phyloP scores from a whole-genome alignment of 2,113 vertebrate genomes.

The Podarcis cretensis region DNA sequence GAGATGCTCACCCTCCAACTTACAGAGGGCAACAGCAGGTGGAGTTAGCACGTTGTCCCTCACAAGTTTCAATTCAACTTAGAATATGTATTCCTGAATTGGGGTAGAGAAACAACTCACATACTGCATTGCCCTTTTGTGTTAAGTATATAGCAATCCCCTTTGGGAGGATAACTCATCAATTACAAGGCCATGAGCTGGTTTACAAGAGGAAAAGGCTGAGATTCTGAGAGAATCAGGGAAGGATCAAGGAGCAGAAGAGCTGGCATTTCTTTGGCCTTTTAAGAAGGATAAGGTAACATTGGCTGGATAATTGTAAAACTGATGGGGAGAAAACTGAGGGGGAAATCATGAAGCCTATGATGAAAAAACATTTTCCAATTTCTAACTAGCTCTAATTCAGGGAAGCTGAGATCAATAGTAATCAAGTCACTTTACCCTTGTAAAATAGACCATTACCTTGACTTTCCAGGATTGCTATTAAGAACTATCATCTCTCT shows the following conservation, averaged over 20 bases:
- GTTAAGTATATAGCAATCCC: neutral
- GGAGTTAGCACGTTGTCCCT: no score
- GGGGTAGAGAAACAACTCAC: no score
- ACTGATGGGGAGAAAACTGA: neutral
- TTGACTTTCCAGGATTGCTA: slow-evolving; percentile 7
- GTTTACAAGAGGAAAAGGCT: neutral
- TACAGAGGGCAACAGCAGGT: no score
- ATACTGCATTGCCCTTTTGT: no score
- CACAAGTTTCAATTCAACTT: no score
- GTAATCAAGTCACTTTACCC: slow-evolving; percentile 6
- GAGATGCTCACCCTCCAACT: no score
- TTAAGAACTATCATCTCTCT: neutral
- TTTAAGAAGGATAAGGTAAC: neutral
- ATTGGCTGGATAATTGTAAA: slow-evolving; percentile 19
- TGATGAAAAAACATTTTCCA: slow-evolving; percentile 25
- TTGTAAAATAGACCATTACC: neutral
- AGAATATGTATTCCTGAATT: no score
- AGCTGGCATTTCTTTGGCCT: neutral
- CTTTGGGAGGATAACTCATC: neutral
- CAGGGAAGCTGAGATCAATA: slow-evolving; percentile 1
- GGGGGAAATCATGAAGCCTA: neutral
- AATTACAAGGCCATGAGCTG: neutral
- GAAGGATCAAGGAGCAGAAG: neutral
- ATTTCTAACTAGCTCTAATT: neutral
- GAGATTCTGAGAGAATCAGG: neutral